Base-by-base conservation (phyloP, 2,113 vertebrate genomes). In the Balaeniceps rex region DNA sequence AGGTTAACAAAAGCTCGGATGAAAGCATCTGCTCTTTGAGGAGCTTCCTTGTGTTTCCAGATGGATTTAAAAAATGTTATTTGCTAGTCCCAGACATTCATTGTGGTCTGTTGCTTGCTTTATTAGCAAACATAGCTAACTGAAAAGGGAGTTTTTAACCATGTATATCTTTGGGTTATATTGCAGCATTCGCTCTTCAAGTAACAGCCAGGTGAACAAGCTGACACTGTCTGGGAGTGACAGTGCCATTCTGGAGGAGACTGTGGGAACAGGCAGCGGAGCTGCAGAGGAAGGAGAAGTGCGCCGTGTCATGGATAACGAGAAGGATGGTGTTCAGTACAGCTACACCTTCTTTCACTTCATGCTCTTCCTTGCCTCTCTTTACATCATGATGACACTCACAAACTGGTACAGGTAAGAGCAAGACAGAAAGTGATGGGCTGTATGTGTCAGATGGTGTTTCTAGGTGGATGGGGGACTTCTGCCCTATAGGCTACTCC, bases 351-450 rank as follows among this genome's bases (percentile, higher is more conserved):
- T 98, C 94, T 99, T 99, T 95, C 99, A 99, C 96, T 97, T 99
- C 90, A 99, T 99, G 99, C 98, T 99, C 49, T 99, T 98, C 91
- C 98, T 99, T 36, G 99, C 99, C 10, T 99, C 99, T 5, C 98
- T 99, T 2, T 99, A 99, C 97, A 99, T 99, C 97, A 99, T 99
- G 99, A 99, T 99, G 99, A 99, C 99, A 0, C 98, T 99, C 87
- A 99, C 99, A 3, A 99, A 98, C 98, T 99, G 99, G 99, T 99
- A 99, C 98, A 99, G 99, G 99, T 99, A 89, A 98, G 98, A 79
- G 64, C 18, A 33, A 40, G 42, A 5, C 23, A 61, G 24, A 33
- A 52, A 31, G 21, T 0, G 8, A n/a, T 7, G 68, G 57, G 26
- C 21, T 63, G 7, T 25, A 1, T 7, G 65, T 68, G 60, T 44